Evolutionary conservation across 2,888 invertebrate genomes (phyloP).

Genomic region (Linnaemya vulpina): DNA sequence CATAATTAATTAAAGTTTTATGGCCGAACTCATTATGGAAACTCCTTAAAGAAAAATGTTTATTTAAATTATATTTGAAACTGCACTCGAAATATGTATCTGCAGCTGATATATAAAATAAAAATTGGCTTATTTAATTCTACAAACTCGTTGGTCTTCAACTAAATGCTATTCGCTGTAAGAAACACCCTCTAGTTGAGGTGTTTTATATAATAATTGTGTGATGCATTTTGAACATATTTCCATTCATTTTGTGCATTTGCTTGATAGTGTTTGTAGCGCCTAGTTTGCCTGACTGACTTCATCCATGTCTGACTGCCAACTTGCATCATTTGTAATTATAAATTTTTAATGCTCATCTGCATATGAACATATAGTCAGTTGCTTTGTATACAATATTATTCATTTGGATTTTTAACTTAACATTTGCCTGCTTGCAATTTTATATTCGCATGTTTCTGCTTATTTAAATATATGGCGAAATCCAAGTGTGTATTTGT

Average conservation of each 20-base stretch:
- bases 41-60: too few species aligned
- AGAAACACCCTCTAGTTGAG: slow-evolving; percentile 9
- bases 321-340: slow-evolving; percentile 76
- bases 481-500: slow-evolving; percentile 24
- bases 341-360: slow-evolving; percentile 80
- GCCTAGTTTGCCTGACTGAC: slow-evolving; percentile 65
- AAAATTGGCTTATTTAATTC: background rate
- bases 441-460: slow-evolving; percentile 10
- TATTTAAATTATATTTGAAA: too few species aligned
- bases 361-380: slow-evolving; percentile 69
- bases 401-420: slow-evolving; percentile 49
- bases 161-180: background rate
- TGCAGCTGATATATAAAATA: too few species aligned
- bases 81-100: too few species aligned
- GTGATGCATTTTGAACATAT: slow-evolving; percentile 60
- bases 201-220: slow-evolving; percentile 65
- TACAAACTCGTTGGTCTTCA: background rate
- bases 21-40: too few species aligned
- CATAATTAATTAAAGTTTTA: too few species aligned
- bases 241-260: slow-evolving; percentile 34
- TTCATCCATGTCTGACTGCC: slow-evolving; percentile 59
- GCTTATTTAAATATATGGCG: slow-evolving; percentile 49
- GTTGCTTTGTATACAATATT: slow-evolving; percentile 9
- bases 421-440: slow-evolving; percentile 17
- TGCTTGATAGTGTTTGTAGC: slow-evolving; percentile 14